Evolutionary conservation across 2,797 vertebrate genomes (phyloP).

Genomic region (Sebastes melanostomus): DNA sequence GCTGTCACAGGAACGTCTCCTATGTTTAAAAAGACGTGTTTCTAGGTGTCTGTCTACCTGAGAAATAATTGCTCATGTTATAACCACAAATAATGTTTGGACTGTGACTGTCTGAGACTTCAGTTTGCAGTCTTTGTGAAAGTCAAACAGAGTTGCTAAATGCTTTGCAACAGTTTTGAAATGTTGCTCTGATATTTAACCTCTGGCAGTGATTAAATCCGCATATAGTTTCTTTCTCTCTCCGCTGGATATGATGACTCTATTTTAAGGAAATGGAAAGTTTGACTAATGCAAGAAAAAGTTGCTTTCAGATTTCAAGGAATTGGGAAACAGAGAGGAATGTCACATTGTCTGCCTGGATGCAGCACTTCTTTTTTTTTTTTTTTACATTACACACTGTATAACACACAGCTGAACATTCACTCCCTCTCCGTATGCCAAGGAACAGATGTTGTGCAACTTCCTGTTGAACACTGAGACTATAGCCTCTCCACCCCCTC

Average conservation of each 20-base stretch:
- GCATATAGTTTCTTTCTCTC: background rate
- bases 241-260: background rate
- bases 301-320: conserved; percentile 36
- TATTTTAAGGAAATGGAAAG: conserved; percentile 32
- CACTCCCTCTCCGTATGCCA: conserved; percentile 60
- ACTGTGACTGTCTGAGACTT: background rate
- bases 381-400: conserved; percentile 34
- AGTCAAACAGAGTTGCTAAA: conserved; percentile 1
- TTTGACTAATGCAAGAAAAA: conserved; percentile 25
- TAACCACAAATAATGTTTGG: conserved; percentile 1
- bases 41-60: background rate
- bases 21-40: background rate
- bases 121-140: background rate
- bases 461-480: conserved; percentile 74
- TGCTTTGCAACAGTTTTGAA: conserved; percentile 36
- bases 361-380: conserved; percentile 4
- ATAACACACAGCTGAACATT: conserved; percentile 71
- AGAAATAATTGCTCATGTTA: background rate
- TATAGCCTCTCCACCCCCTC: conserved; percentile 53
- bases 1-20: background rate
- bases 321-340: conserved; percentile 55
- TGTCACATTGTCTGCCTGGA: conserved; percentile 46
- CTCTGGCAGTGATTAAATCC: conserved; percentile 13
- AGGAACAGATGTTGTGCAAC: conserved; percentile 78
- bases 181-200: conserved; percentile 25